Percentiles rank a stretch among this genome's conserved stretches.
Evolutionary conservation across 1,140 invertebrate species (phyloP).

Genomic region (Riptortus pedestris): DNA sequence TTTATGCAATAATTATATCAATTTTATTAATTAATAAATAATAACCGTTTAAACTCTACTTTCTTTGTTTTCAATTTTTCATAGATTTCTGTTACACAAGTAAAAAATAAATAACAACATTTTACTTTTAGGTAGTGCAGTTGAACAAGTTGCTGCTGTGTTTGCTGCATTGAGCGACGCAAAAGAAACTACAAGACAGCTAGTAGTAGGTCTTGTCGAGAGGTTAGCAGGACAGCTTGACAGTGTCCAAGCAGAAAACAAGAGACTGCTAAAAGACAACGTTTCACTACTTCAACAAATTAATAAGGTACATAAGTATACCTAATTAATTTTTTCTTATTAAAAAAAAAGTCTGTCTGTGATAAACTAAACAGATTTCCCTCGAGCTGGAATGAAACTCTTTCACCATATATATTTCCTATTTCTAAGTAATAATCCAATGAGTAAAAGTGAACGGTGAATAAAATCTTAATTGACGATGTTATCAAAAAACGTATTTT

Average conservation of each 20-base stretch:
- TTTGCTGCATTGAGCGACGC: constrained; percentile 35
- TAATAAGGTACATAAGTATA: constrained; percentile 18
- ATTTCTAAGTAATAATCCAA: no score
- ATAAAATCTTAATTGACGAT: no score
- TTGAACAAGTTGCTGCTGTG: constrained; percentile 35
- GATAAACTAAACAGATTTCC: no score
- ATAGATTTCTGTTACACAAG: background rate
- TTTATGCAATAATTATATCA: no score
- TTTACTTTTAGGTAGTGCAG: constrained; percentile 28
- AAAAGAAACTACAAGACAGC: constrained; percentile 34
- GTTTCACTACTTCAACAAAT: constrained; percentile 26
- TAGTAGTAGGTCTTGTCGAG: constrained; percentile 33
- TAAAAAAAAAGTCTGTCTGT: background rate
- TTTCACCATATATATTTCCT: background rate
- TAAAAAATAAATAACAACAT: background rate
- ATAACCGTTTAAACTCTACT: no score
- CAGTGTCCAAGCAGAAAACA: constrained; percentile 30
- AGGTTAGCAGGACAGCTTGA: constrained; percentile 32
- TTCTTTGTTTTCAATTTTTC: no score
- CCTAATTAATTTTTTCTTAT: background rate
- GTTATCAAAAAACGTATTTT: background rate
- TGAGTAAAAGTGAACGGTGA: no score
- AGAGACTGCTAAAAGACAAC: constrained; percentile 28
- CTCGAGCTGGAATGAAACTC: no score
- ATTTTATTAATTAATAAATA: no score